A percentile compares a stretch with the other conserved stretches of the same genome.
These are phyloP conservation scores for Tricholaema leucomelas DNA, from an alignment of 2,113 vertebrate genomes.

Conservation along the genomic window DNA sequence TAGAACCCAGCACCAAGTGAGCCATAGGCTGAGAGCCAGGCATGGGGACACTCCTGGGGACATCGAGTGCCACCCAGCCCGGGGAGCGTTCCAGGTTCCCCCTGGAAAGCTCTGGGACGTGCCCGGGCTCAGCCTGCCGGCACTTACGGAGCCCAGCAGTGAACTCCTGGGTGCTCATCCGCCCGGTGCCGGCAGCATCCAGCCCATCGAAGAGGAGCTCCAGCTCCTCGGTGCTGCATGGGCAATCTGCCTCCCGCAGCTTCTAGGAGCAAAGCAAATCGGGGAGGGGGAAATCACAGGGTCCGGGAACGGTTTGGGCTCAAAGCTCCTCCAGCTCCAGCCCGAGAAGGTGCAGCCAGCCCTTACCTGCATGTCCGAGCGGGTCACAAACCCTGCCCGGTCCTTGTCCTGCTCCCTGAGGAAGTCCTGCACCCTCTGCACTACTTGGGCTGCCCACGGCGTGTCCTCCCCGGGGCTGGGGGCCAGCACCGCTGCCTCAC, in stretches of 20 bases:
- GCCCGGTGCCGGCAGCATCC: slow-evolving; percentile 54
- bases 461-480: fast-evolving
- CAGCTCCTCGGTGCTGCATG: slow-evolving; percentile 56
- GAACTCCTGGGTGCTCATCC: slow-evolving; percentile 67
- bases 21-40: neutral
- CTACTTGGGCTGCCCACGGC: neutral
- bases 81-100: neutral
- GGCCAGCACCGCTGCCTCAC: fast-evolving
- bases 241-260: slow-evolving; percentile 43
- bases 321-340: too few relatives aligned
- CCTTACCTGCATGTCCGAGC: slow-evolving; percentile 71
- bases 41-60: neutral
- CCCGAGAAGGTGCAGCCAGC: fast-evolving
- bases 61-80: neutral
- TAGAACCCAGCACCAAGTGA: fast-evolving
- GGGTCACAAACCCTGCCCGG: slow-evolving; percentile 55
- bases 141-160: slow-evolving; percentile 71
- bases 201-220: slow-evolving; percentile 74
- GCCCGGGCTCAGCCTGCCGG: neutral
- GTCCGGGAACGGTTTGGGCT: too few relatives aligned
- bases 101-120: fast-evolving
- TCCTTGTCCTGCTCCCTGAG: slow-evolving; percentile 19
- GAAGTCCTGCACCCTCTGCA: slow-evolving; percentile 43
- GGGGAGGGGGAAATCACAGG: neutral
- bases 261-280: slow-evolving; percentile 41